Percentiles rank a stretch among this genome's conserved stretches.
These are phyloP conservation scores for Ornithoptera alexandrae DNA, from an alignment of 2,888 invertebrate genomes.

Conservation along the genomic window DNA sequence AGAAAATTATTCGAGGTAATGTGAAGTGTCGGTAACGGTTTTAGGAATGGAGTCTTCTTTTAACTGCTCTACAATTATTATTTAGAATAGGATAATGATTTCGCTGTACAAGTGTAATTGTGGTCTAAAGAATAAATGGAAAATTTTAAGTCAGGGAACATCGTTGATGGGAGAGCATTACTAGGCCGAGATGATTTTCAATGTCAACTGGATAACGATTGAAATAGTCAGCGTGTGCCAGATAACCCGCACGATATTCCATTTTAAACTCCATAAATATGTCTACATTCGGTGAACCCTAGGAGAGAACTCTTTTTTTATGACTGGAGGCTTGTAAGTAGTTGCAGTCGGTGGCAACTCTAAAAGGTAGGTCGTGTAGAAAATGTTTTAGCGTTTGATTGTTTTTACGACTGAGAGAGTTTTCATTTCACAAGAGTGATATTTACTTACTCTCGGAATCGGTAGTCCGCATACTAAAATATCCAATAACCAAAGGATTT, in stretches of 20 bases:
- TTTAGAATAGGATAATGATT: background rate
- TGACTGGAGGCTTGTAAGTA: slow-evolving; percentile 37
- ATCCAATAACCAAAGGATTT: slow-evolving; percentile 29
- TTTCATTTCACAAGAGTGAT: slow-evolving; percentile 35
- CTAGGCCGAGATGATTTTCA: too few relatives aligned
- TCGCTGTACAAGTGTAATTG: background rate
- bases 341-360: slow-evolving; percentile 35
- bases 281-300: slow-evolving; percentile 40
- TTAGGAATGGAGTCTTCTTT: slow-evolving; percentile 26
- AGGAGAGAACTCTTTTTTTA: slow-evolving; percentile 37
- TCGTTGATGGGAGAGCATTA: too few relatives aligned
- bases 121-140: background rate
- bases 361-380: slow-evolving; percentile 20
- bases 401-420: slow-evolving; percentile 36
- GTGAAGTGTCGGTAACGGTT: slow-evolving; percentile 13
- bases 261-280: background rate
- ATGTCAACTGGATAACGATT: background rate
- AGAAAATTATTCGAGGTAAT: too few relatives aligned
- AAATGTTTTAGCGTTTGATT: slow-evolving; percentile 40
- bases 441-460: slow-evolving; percentile 29
- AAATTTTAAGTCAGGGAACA: background rate
- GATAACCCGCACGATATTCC: background rate
- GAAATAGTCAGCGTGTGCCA: background rate
- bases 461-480: slow-evolving; percentile 31
- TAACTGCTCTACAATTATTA: slow-evolving; percentile 26